Conservation (phyloP, 2,113 vertebrate genomes). For the Rhinopithecus roxellana region DNA sequence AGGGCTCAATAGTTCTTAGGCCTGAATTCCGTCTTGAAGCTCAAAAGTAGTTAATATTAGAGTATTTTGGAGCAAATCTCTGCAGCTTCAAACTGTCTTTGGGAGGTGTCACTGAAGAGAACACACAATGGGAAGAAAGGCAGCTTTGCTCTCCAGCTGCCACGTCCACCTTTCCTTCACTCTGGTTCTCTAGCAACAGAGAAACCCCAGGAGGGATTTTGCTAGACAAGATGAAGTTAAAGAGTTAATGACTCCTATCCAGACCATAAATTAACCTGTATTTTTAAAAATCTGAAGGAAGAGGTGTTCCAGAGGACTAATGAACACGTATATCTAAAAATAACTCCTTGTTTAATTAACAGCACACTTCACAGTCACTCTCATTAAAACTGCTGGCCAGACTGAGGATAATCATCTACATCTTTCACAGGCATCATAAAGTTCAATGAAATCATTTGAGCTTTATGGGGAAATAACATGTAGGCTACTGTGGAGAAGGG, state of each 20-base stretch:
- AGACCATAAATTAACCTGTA: slow-evolving; percentile 51
- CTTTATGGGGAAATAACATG: slow-evolving; percentile 7
- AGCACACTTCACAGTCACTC: not conserved
- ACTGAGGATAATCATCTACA: not conserved
- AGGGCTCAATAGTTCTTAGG: not conserved
- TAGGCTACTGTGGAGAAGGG: not conserved
- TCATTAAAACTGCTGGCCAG: slow-evolving; percentile 60
- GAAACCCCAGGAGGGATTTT: not conserved
- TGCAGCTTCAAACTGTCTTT: not conserved
- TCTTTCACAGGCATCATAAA: slow-evolving; percentile 54
- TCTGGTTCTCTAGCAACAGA: not conserved
- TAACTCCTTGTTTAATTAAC: slow-evolving; percentile 66
- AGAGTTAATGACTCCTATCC: slow-evolving; percentile 60
- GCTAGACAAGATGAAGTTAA: slow-evolving; percentile 7
- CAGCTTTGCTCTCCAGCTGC: not conserved
- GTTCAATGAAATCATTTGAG: slow-evolving; percentile 58
- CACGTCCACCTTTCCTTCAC: not conserved
- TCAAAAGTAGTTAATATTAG: not conserved
- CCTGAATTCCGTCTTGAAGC: not conserved
- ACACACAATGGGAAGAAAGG: not conserved
- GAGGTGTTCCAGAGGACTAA: slow-evolving; percentile 43
- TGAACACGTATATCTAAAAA: slow-evolving; percentile 69
- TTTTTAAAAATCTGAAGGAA: slow-evolving; percentile 49
- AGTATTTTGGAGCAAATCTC: not conserved
- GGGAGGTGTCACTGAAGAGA: not conserved